Evolutionary conservation across 2,113 vertebrate species (phyloP), one percentile per base, ranked within the genome.

Genomic region (Mesembrinibis cayennensis): DNA sequence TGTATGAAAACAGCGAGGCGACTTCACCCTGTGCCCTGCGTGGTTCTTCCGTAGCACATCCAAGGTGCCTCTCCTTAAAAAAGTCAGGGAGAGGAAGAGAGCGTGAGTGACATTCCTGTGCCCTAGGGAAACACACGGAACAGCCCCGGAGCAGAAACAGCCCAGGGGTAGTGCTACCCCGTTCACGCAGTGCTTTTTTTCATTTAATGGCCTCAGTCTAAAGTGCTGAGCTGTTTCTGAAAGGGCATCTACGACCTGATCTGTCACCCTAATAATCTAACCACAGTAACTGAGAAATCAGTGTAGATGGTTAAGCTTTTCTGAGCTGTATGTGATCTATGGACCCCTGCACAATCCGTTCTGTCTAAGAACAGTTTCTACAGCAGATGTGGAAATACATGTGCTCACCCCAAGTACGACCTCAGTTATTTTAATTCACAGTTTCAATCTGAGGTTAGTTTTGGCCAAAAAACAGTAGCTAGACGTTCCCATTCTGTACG

Each of bases 91-190:
- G 26, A 34, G 22, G 34, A 94, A 72, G 30, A 81, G 8, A 66
- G 34, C 3, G 6, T 18, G 40, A 62, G 21, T 32, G 40, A 76
- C 5, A 1, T 70, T 62, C 79, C 78, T 16, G 7, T 70, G 63
- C 27, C 45, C 38, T 58, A 66, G 45, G 62, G 74, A 88, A 95
- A 82, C 11, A 34, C 6, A 26, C 0, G 0, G 59, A 77, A 62
- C 25, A 40, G 55, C 47, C 42, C 47, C 72, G 74, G 29, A 79
- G 44, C 17, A n/a, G 83, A 36, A 62, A 81, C 25, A 89, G 30
- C 26, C 38, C 4, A 1, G 20, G n/a, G 13, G 19, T n/a, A 1
- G 0, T 18, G 26, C 16, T 26, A n/a, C 38, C 18, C 16, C 50
- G 15, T 42, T 62, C 66, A 32, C 3, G 7, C 3, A 1, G 29